phyloP scores from a whole-genome alignment of 2,797 vertebrate species.

The Hyperoplus lanceolatus region DNA sequence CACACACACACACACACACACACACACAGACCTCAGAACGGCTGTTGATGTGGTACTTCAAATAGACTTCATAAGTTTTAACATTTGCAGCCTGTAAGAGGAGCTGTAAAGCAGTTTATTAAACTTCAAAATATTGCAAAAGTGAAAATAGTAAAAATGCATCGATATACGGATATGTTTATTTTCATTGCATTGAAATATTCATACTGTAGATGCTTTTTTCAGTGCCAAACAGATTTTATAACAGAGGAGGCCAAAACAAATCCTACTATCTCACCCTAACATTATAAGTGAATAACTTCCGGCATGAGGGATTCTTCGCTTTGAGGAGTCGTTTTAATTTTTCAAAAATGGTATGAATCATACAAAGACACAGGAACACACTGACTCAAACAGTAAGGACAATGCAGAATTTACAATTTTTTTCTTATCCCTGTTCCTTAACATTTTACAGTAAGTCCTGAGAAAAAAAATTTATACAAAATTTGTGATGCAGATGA shows the following conservation, averaged over 20 bases:
- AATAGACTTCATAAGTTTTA: slow-evolving; percentile 32
- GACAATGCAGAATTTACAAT: neutral
- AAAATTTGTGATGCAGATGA: neutral
- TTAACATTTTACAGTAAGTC: neutral
- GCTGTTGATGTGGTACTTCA: neutral
- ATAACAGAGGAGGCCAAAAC: slow-evolving; percentile 23
- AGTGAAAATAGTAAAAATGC: no score
- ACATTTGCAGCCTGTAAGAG: slow-evolving; percentile 21
- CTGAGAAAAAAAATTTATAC: neutral
- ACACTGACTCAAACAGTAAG: slow-evolving; percentile 9
- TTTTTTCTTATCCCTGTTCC: neutral
- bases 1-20: slow-evolving; percentile 3
- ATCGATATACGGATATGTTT: neutral
- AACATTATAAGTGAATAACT: slow-evolving; percentile 5
- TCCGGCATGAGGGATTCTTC: slow-evolving; percentile 12
- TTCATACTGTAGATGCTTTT: slow-evolving; percentile 1
- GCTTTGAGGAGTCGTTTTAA: slow-evolving; percentile 4
- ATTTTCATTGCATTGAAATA: slow-evolving; percentile 2
- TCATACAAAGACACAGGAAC: slow-evolving; percentile 17
- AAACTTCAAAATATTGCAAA: slow-evolving; percentile 1
- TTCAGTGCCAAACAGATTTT: slow-evolving; percentile 4
- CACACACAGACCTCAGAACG: neutral
- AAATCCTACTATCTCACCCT: slow-evolving; percentile 34
- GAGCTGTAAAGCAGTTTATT: slow-evolving; percentile 28
- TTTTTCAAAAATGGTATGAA: slow-evolving; percentile 13